Conservation (phyloP, 1,140 invertebrate species). For the Conus ventricosus region DNA sequence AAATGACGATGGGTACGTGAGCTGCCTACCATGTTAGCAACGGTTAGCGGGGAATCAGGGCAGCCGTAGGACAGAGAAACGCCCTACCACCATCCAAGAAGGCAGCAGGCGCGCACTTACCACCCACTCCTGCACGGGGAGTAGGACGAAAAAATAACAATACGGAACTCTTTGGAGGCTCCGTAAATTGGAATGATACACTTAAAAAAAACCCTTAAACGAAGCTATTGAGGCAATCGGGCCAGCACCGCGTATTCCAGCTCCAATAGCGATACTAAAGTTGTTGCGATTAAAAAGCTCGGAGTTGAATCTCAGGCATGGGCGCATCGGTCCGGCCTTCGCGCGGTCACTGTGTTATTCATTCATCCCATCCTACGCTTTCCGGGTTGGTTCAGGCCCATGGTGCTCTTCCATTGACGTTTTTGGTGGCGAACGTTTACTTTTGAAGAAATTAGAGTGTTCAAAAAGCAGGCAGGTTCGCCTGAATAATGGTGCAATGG, state of each 20-base stretch:
- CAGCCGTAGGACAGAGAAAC: conserved; percentile 90
- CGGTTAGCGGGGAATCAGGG: conserved; percentile 82
- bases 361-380: conserved; percentile 54
- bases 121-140: conserved; percentile 87
- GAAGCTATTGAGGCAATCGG: conserved; percentile 91
- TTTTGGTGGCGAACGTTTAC: conserved; percentile 77
- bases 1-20: conserved; percentile 88
- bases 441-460: conserved; percentile 91
- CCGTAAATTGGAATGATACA: conserved; percentile 92
- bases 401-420: conserved; percentile 73
- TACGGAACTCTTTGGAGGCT: conserved; percentile 85
- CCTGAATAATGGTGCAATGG: conserved; percentile 87
- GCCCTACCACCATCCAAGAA: conserved; percentile 90
- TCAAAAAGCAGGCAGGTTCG: conserved; percentile 83
- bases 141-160: no score
- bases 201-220: conserved; percentile 92
- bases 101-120: conserved; percentile 91
- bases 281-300: conserved; percentile 77
- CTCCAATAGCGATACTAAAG: conserved; percentile 87
- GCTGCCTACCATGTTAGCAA: conserved; percentile 87
- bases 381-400: conserved; percentile 59
- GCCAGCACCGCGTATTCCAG: conserved; percentile 92
- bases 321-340: conserved; percentile 44
- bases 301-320: conserved; percentile 72
- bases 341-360: conserved; percentile 58